Base-by-base conservation (phyloP, 2,888 invertebrate species). In the Tetramorium bicarinatum region DNA sequence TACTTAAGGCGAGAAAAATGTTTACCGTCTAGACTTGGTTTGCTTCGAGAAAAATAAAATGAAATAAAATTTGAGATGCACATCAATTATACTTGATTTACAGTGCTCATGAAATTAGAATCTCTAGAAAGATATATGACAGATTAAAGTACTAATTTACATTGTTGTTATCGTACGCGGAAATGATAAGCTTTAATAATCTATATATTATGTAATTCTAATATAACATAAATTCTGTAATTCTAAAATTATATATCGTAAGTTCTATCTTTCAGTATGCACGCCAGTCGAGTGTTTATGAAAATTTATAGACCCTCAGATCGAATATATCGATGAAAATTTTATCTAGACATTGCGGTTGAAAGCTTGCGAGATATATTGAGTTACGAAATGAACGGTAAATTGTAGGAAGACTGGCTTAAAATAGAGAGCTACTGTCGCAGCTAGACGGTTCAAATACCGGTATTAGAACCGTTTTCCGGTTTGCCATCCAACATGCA, bases 341-440 rank as follows among this genome's bases (percentile, higher is more conserved):
- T 69, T 81, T 85, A 87, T 72, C 69, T 76, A 64, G 59, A 84
- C 66, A 71, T 75, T 76, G 79, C 74, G 84, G 85, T 90, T 66
- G 84, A 84, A 82, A 90, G 85, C 84, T 85, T 81, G 81, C 83
- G 75, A 84, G 81, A 75, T 84, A 89, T 86, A 89, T 90, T 86
- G 77, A 89, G 84, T 90, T 89, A 90, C 90, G 87, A 89, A 90
- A 90, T 89, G 82, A 90, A 90, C 87, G 85, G 85, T 89, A 87
- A 89, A 89, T 87, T 86, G 87, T 89, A 85, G 83, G 82, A 83
- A 87, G 87, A 85, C 80, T 77, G 72, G 81, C 82, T 84, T 62
- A 89, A 90, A 89, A 90, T 87, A 90, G 90, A 86, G 83, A 90
- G 86, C 34, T 75, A 82, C 83, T 88, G 84, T 82, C 76, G 77